A percentile compares a stretch with the other conserved stretches of the same genome.
Conservation (phyloP, 1,140 invertebrate genomes). For the Zeugodacus cucurbitae region DNA sequence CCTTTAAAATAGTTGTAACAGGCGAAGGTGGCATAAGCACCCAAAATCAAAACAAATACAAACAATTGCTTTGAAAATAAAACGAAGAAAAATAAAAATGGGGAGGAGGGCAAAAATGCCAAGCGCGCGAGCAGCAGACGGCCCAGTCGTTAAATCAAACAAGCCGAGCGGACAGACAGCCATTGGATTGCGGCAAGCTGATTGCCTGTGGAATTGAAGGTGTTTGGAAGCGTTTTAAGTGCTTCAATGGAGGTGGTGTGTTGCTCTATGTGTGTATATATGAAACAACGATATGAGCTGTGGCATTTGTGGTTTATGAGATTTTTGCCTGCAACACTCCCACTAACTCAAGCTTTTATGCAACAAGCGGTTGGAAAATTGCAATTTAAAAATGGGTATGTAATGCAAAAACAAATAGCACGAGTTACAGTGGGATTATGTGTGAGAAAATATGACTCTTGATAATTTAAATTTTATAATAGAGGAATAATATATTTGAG, state of each 20-base stretch:
- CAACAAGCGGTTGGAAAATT: background rate
- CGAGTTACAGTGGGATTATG: background rate
- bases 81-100: background rate
- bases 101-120: slow-evolving; percentile 5
- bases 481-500: too few species aligned
- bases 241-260: background rate
- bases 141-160: slow-evolving; percentile 15
- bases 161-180: background rate
- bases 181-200: background rate
- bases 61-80: background rate
- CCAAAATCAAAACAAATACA: background rate
- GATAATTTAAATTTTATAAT: too few species aligned
- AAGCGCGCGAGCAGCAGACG: background rate
- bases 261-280: background rate
- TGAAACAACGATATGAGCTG: background rate
- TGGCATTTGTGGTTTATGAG: background rate
- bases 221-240: background rate
- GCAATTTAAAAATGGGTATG: background rate
- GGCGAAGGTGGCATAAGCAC: background rate
- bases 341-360: background rate
- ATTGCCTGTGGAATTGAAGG: background rate
- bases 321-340: slow-evolving; percentile 6
- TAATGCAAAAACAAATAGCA: background rate
- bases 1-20: background rate
- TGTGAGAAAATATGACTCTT: background rate